Base-by-base conservation (phyloP, 2,797 vertebrate genomes). In the Triplophysa yarkandensis region DNA sequence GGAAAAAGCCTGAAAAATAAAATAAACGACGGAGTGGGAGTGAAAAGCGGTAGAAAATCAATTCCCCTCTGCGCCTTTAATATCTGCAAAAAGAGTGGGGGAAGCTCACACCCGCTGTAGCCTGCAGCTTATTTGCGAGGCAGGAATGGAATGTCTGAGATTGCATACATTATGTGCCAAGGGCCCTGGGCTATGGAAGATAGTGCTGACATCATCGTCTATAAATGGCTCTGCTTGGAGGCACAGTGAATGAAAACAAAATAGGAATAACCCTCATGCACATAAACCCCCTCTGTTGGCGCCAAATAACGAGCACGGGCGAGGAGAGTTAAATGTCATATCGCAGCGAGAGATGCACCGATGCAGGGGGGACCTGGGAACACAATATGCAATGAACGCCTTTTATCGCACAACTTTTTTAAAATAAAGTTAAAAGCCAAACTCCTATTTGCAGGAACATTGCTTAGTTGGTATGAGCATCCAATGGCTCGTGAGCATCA, bases 151-250 rank as follows among this genome's bases (percentile, higher is more conserved):
- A 92, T 89, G 88, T 86, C 84, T 89, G 85, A 88, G 87, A 89
- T 88, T 92, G 89, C 87, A 89, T 86, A 86, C 90, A 88, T 88
- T 90, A 90, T 87, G 87, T 89, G 88, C 86, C 85, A 87, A 88
- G 86, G 80, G 89, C 88, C 90, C 88, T 74, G 76, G 83, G 89
- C 89, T 77, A 78, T 85, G 87, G 83, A 83, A 89, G 89, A 91
- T 87, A 91, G 83, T 91, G 91, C 91, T 93, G 92, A 93, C 91
- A 91, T 92, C 91, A 92, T 81, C 41, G 84, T 87, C 85, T 91
- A 88, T 89, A 88, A 90, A 87, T 88, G 85, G 85, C 88, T 89
- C 83, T 75, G 81, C 84, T 87, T 80, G 82, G 77, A 90, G 87
- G 87, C 87, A 86, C 81, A 84, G 85, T 85, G 85, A 87, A 86